These are phyloP conservation scores for Dryomyza anilis DNA, from an alignment of 2,888 invertebrate species.

Conservation along the genomic window DNA sequence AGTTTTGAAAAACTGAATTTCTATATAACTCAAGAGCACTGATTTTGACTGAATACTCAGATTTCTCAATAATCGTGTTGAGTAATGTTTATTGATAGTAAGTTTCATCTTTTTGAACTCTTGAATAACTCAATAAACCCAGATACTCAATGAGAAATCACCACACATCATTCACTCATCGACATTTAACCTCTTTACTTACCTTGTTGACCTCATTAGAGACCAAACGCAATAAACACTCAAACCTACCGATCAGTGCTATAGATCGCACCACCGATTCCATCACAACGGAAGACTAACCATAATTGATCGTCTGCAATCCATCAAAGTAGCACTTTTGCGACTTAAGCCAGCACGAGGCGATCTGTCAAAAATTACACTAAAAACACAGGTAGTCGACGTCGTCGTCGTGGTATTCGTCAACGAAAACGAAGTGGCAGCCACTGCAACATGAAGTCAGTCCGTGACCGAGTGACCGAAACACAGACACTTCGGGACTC, in stretches of 20 bases:
- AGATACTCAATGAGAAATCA: no score
- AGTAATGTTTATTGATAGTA: no score
- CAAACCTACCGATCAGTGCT: background rate
- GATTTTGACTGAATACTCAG: no score
- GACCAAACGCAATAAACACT: background rate
- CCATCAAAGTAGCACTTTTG: constrained; percentile 21
- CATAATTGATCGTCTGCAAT: constrained; percentile 22
- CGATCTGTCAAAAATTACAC: constrained; percentile 22
- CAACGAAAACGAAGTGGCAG: background rate
- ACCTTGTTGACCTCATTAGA: constrained; percentile 23
- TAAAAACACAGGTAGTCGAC: constrained; percentile 17
- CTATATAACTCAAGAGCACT: no score
- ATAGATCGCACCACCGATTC: no score
- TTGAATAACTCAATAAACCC: no score
- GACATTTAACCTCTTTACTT: background rate
- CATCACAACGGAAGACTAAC: background rate
- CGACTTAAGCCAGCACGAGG: constrained; percentile 13
- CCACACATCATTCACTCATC: no score
- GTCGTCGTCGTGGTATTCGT: background rate
- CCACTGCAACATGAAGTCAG: background rate
- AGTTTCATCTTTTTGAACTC: no score
- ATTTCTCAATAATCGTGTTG: no score
- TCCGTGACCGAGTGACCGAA: background rate
- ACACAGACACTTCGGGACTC: constrained; percentile 1
- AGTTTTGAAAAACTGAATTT: no score